Evolutionary conservation across 2,113 vertebrate species (phyloP).

Genomic region (Tetrao urogallus): DNA sequence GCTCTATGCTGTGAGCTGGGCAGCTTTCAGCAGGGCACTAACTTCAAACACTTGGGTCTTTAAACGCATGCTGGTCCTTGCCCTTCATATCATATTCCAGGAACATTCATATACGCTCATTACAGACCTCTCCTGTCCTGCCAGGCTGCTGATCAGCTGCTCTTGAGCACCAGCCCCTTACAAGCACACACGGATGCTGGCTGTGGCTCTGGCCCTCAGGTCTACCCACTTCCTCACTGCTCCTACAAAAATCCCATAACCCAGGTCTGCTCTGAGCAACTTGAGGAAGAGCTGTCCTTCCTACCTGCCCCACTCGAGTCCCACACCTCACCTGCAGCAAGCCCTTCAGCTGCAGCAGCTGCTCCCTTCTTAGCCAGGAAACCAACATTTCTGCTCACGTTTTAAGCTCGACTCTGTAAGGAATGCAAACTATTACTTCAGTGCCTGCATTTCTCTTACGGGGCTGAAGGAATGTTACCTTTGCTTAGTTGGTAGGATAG

Average conservation of each 20-base stretch:
- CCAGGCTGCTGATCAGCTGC: not conserved
- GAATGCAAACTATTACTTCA: not conserved
- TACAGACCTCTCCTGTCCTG: not conserved
- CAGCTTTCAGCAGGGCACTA: not conserved
- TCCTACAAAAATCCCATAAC: rapidly evolving
- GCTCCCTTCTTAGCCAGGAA: not conserved
- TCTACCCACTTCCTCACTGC: not conserved
- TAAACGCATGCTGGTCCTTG: not conserved
- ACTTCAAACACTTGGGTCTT: not conserved
- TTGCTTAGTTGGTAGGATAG: not conserved
- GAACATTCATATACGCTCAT: not conserved
- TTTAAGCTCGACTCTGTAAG: not conserved
- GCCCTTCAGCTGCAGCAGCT: not conserved
- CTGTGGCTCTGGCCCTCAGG: not conserved
- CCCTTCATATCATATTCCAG: not conserved
- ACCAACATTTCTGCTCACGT: not conserved
- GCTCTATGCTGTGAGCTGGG: not conserved
- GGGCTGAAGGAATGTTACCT: constrained; percentile 25
- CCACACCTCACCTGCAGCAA: not conserved
- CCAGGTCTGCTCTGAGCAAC: not conserved
- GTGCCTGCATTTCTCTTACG: not conserved
- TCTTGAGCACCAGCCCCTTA: not conserved
- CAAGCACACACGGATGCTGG: too few relatives aligned
- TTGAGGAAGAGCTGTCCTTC: not conserved
- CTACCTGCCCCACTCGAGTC: not conserved